phyloP scores from a whole-genome alignment of 2,113 vertebrate genomes.

The Saccopteryx bilineata region DNA sequence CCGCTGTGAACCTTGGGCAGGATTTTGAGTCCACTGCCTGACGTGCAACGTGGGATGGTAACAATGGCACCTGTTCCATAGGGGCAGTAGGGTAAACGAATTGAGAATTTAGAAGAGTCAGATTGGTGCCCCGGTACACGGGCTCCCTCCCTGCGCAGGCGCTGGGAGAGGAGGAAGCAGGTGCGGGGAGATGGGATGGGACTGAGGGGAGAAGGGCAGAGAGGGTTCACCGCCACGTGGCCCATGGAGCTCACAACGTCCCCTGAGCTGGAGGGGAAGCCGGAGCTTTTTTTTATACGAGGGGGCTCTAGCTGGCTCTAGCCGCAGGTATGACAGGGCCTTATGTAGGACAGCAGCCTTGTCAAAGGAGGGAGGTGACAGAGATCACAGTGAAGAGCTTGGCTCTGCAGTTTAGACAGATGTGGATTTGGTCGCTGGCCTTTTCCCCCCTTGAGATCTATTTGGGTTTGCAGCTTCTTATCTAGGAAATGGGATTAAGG shows the following conservation, averaged over 20 bases:
- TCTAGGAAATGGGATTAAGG: not conserved
- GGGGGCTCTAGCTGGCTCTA: accelerated
- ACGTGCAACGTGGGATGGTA: too few species aligned
- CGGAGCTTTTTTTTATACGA: accelerated
- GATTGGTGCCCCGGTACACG: not conserved
- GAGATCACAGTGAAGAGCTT: accelerated
- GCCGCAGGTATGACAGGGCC: not conserved
- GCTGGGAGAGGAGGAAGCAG: not conserved
- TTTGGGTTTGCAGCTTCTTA: not conserved
- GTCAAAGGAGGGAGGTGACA: not conserved
- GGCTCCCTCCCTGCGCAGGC: not conserved
- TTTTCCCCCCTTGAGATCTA: not conserved
- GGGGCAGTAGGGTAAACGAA: not conserved
- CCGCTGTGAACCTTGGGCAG: not conserved
- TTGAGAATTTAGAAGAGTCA: not conserved
- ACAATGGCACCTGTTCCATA: accelerated
- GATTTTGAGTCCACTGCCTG: not conserved
- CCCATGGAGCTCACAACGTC: accelerated
- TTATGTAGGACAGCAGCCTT: accelerated
- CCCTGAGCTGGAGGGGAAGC: not conserved
- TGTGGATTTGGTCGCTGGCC: not conserved
- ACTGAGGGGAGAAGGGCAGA: not conserved
- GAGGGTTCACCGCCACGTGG: not conserved
- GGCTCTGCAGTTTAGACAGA: accelerated
- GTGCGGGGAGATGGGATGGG: accelerated